A percentile compares a stretch with the other conserved stretches of the same genome.
phyloP scores from a whole-genome alignment of 2,797 vertebrate genomes.

The Pelobates cultripes region DNA sequence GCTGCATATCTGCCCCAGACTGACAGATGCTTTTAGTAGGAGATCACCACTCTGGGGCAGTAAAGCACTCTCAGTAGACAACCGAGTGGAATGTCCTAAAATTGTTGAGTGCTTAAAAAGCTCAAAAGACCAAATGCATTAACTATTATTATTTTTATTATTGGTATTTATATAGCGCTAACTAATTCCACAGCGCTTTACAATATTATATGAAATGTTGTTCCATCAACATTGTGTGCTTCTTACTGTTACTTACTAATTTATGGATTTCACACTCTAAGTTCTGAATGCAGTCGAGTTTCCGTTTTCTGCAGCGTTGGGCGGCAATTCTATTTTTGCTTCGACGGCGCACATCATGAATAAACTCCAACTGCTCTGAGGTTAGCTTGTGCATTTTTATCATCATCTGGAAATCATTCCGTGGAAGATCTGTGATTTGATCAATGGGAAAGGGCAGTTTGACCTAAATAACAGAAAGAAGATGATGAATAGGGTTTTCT shows the following conservation, averaged over 20 bases:
- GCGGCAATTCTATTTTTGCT: constrained; percentile 98
- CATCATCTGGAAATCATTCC: constrained; percentile 99
- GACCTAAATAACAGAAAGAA: constrained; percentile 79
- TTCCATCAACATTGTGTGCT: background rate
- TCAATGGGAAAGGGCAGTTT: constrained; percentile 98
- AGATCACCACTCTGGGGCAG: too few species aligned
- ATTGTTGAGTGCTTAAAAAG: too few species aligned
- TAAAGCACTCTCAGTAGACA: too few species aligned
- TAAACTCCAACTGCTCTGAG: constrained; percentile 98
- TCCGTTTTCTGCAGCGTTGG: constrained; percentile 96
- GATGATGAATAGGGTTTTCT: background rate
- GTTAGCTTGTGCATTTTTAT: constrained; percentile 99
- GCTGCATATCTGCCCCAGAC: too few species aligned
- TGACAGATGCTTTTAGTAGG: too few species aligned
- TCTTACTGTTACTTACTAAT: constrained; percentile 78
- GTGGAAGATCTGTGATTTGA: constrained; percentile 99
- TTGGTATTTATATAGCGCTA: too few species aligned
- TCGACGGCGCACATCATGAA: constrained; percentile 91
- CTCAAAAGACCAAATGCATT: too few species aligned
- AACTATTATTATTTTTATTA: too few species aligned
- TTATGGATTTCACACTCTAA: constrained; percentile 98
- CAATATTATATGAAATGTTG: background rate
- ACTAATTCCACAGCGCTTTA: too few species aligned
- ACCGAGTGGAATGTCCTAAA: too few species aligned
- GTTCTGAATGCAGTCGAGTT: constrained; percentile 98